phyloP scores from a whole-genome alignment of 2,888 invertebrate genomes.

The Drosophila nr. perissopoda region DNA sequence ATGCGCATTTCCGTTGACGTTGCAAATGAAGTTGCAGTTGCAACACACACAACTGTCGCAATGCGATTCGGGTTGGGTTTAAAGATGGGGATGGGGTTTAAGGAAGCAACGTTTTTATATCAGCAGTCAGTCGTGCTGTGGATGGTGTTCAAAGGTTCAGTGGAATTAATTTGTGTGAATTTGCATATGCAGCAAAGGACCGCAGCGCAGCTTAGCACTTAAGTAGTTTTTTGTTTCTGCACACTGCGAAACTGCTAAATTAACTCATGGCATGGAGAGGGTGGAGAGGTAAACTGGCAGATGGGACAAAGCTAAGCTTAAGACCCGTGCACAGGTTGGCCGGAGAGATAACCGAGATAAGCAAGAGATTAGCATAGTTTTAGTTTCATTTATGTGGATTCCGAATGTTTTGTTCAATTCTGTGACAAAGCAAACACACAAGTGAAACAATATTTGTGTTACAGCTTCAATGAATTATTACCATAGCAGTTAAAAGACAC shows the following conservation, averaged over 20 bases:
- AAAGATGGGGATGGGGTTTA: background rate
- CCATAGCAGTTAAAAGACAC: background rate
- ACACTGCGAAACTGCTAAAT: conserved; percentile 68
- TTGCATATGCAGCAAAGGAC: conserved; percentile 76
- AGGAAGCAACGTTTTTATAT: conserved; percentile 13
- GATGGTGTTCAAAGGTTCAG: conserved; percentile 63
- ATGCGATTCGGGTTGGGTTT: background rate
- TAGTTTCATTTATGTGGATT: conserved; percentile 20
- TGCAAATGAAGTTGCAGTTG: conserved; percentile 80
- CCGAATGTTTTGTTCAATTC: conserved; percentile 1
- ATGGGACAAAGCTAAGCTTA: background rate
- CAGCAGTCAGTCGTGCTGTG: background rate
- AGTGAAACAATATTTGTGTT: background rate
- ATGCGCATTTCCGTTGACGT: conserved; percentile 80
- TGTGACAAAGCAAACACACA: conserved; percentile 11
- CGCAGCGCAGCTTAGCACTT: conserved; percentile 69
- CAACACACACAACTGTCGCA: conserved; percentile 62
- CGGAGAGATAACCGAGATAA: conserved; percentile 48
- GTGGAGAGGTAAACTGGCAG: background rate
- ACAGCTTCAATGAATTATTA: background rate
- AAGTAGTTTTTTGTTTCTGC: conserved; percentile 75
- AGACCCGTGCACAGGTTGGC: conserved; percentile 20
- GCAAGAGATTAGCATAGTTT: conserved; percentile 67
- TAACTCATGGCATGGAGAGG: conserved; percentile 46
- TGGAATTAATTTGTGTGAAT: conserved; percentile 77